A percentile compares a stretch with the other conserved stretches of the same genome.
Evolutionary conservation across 2,113 vertebrate species (phyloP).

Genomic region (Buteo buteo): DNA sequence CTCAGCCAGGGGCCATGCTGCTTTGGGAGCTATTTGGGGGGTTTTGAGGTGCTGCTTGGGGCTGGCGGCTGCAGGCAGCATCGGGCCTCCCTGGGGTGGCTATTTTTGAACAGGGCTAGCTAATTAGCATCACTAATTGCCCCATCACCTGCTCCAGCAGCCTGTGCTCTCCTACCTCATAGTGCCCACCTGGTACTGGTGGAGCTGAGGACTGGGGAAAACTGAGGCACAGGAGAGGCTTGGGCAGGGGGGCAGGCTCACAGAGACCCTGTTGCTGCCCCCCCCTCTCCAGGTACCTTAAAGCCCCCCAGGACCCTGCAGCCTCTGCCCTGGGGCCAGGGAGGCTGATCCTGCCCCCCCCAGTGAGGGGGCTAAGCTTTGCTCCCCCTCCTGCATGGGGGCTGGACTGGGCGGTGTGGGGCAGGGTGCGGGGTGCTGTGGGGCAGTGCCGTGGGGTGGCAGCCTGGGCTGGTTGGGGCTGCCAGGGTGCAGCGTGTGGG

Average conservation of each 20-base stretch:
- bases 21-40: not conserved
- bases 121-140: slow-evolving; percentile 57
- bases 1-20: no score
- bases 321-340: not conserved
- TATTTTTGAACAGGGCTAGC: not conserved
- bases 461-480: not conserved
- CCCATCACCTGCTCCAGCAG: not conserved
- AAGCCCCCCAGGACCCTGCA: not conserved
- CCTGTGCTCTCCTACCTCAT: not conserved
- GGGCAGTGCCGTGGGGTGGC: not conserved
- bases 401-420: not conserved
- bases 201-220: not conserved
- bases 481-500: not conserved
- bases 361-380: not conserved
- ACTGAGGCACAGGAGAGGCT: not conserved
- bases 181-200: not conserved
- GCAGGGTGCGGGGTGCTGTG: not conserved
- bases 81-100: not conserved
- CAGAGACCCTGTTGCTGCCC: not conserved
- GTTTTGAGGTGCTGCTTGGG: not conserved
- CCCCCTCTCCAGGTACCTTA: rapidly evolving
- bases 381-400: not conserved
- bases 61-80: not conserved
- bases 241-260: no score
- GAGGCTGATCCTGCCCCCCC: not conserved